Conservation (phyloP, 2,888 invertebrate species). For the Piscicola geometra region DNA sequence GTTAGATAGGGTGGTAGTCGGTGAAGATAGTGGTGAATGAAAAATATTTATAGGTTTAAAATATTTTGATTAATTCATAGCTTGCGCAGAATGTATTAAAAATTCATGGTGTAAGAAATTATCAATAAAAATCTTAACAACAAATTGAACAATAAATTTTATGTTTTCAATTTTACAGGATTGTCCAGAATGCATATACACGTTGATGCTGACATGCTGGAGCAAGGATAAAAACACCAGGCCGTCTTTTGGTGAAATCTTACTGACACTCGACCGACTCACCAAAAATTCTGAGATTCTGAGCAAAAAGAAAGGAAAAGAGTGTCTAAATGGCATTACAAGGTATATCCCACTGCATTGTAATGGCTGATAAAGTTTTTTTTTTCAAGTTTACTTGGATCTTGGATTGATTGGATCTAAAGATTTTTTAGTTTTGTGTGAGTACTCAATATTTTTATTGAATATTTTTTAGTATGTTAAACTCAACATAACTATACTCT, state of each 20-base stretch:
- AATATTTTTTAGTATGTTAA: too few relatives aligned
- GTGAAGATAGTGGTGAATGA: background rate
- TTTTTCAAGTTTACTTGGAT: too few relatives aligned
- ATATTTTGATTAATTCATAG: background rate
- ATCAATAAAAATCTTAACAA: too few relatives aligned
- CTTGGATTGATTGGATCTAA: too few relatives aligned
- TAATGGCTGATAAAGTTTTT: background rate
- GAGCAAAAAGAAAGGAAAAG: constrained; percentile 59
- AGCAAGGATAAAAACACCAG: constrained; percentile 92
- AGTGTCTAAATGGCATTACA: background rate
- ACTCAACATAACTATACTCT: too few relatives aligned
- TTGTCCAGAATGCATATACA: constrained; percentile 94
- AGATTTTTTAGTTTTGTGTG: too few relatives aligned
- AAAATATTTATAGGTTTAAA: background rate
- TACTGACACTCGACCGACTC: constrained; percentile 88
- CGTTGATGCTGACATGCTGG: constrained; percentile 98
- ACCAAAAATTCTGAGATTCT: constrained; percentile 84
- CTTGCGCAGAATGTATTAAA: too few relatives aligned
- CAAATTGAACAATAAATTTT: too few relatives aligned
- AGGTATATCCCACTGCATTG: constrained; percentile 1
- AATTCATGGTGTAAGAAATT: too few relatives aligned
- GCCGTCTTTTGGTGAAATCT: constrained; percentile 87
- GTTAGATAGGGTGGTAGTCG: constrained; percentile 47
- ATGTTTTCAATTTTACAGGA: constrained; percentile 61
- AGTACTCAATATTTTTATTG: too few relatives aligned